Conservation (phyloP, 1,140 invertebrate genomes). For the Parasteatoda tepidariorum region DNA sequence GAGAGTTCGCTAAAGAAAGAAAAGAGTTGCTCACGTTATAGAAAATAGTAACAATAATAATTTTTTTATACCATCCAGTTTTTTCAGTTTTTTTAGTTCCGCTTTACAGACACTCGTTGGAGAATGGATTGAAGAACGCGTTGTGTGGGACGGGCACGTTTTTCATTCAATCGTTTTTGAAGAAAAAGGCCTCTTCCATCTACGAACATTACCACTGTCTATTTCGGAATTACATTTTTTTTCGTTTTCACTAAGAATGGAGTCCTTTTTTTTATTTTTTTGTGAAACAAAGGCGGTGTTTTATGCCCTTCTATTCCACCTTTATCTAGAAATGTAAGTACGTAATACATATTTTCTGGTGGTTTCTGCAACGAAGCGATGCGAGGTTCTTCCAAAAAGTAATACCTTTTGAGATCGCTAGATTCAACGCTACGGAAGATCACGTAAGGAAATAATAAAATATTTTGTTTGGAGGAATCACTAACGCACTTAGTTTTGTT, state of each 20-base stretch:
- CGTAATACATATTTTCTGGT: slow-evolving; percentile 11
- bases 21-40: slow-evolving; percentile 7
- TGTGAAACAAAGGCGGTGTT: background rate
- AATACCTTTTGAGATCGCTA: no score
- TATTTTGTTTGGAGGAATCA: no score
- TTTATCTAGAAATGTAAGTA: slow-evolving; percentile 4
- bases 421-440: no score
- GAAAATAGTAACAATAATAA: slow-evolving; percentile 50
- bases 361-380: no score
- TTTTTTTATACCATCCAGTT: no score
- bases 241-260: background rate
- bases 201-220: slow-evolving; percentile 44
- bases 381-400: no score
- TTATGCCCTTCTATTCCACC: background rate
- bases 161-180: slow-evolving; percentile 44
- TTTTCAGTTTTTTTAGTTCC: no score
- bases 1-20: background rate
- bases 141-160: slow-evolving; percentile 37
- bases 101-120: background rate
- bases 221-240: slow-evolving; percentile 45
- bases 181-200: background rate
- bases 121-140: slow-evolving; percentile 44
- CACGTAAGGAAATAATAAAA: no score
- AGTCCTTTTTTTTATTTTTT: background rate
- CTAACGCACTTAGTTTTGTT: no score